Base-by-base conservation (phyloP, 2,113 vertebrate species). In the Daboia siamensis region DNA sequence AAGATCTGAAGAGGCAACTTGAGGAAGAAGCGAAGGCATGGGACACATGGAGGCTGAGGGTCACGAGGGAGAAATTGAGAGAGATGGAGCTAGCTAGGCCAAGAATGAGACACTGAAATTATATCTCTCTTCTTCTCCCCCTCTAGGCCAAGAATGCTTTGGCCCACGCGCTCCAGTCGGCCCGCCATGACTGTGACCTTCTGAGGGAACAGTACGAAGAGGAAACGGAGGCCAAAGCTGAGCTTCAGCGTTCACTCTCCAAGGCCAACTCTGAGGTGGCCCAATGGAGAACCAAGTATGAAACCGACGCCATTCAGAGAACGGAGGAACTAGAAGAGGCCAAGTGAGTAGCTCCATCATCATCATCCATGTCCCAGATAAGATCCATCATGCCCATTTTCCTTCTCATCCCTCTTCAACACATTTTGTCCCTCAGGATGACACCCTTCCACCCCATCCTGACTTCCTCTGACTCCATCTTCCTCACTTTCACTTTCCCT, bases 281-380 rank as follows among this genome's bases (percentile, higher is more conserved):
- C 0, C 98, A 98, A 96, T 99, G 98, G 98, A 98, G 98, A 93
- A 98, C 98, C 93, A 99, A 99, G 97, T 99, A 99, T 0, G 99
- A 99, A 98, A 99, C 99, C 0, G 99, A 99, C 3, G 98, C 98
- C 96, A 99, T 99, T 94, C 98, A 98, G 94, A 98, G 98, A 89
- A 99, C 98, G 0, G 98, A 99, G 95, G 99, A 99, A 94, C 97
- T 99, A 33, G 99, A 99, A 87, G 99, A 99, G 86, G 98, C 99
- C 90, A 99, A 99, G 98, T 99, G 96, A 98, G 98, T 94, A 26
- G 9, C 23, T 23, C 5, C 15, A 0, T 5, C 5, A 8, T 1
- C 21, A 0, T 13, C 29, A 7, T 29, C 52, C 29, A 74, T 3
- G 9, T 55, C 51, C 44, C 51, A 33, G 55, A 55, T 51, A 90